These are phyloP conservation scores for Perizoma flavofasciatum DNA, from an alignment of 2,888 invertebrate species.

Conservation along the genomic window DNA sequence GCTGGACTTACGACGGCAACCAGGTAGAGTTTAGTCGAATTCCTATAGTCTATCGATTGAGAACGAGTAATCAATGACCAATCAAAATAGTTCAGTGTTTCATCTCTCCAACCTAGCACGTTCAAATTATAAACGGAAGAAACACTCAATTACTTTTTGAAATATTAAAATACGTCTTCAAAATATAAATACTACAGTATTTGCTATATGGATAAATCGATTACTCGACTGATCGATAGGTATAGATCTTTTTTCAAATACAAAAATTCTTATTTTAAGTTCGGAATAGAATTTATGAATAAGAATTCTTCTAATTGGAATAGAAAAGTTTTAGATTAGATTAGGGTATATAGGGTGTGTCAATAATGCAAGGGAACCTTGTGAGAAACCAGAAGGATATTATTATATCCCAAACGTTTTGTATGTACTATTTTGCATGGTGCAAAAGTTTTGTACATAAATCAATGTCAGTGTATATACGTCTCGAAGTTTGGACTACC, in stretches of 20 bases:
- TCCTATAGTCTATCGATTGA: slow-evolving; percentile 28
- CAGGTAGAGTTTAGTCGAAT: slow-evolving; percentile 84
- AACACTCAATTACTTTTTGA: slow-evolving; percentile 22
- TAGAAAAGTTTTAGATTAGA: slow-evolving; percentile 25
- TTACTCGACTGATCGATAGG: slow-evolving; percentile 34
- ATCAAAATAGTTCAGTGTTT: slow-evolving; percentile 21
- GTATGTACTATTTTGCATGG: slow-evolving; percentile 93
- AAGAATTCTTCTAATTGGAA: slow-evolving; percentile 32
- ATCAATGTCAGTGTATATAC: slow-evolving; percentile 48
- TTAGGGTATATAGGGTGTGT: slow-evolving; percentile 44
- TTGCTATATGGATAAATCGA: slow-evolving; percentile 16
- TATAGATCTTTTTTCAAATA: slow-evolving; percentile 34
- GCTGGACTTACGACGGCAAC: slow-evolving; percentile 99
- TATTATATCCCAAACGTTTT: slow-evolving; percentile 79
- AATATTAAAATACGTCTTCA: neutral
- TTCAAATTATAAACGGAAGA: slow-evolving; percentile 19
- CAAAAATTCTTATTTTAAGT: slow-evolving; percentile 34
- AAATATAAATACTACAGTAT: too few species aligned
- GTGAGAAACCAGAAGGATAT: slow-evolving; percentile 85
- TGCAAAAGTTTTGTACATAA: slow-evolving; percentile 75
- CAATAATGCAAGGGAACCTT: slow-evolving; percentile 86
- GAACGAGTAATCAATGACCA: slow-evolving; percentile 31
- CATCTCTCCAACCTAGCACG: slow-evolving; percentile 26
- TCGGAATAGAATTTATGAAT: slow-evolving; percentile 25
- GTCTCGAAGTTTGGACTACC: slow-evolving; percentile 49